A percentile compares a stretch with the other conserved stretches of the same genome.
phyloP scores from a whole-genome alignment of 2,113 vertebrate genomes.

The Anarhynchus alexandrinus region DNA sequence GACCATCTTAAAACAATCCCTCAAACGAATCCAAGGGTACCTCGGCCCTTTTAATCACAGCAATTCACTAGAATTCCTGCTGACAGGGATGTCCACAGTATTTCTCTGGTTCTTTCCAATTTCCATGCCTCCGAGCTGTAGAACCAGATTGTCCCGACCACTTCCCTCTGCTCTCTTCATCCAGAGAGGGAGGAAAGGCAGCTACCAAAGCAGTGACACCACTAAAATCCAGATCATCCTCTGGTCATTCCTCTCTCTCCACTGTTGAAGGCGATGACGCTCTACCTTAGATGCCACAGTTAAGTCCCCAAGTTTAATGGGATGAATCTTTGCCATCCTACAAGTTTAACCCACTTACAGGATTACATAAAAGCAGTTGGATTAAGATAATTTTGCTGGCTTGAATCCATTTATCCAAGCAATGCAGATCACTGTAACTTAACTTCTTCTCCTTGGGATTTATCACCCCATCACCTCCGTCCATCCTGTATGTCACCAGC shows the following conservation, averaged over 20 bases:
- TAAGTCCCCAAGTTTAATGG: not conserved
- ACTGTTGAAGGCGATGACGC: not conserved
- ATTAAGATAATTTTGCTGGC: not conserved
- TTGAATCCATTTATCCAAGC: not conserved
- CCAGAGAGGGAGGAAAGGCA: not conserved
- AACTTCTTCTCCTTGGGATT: not conserved
- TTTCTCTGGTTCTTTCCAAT: not conserved
- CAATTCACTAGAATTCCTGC: not conserved
- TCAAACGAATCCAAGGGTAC: not conserved
- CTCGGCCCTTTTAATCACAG: not conserved
- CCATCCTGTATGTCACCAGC: not conserved
- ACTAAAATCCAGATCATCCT: not conserved
- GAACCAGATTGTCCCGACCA: not conserved
- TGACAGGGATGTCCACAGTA: not conserved
- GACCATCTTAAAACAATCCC: not conserved
- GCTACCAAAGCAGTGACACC: not conserved
- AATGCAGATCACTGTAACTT: not conserved
- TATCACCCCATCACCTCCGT: not conserved
- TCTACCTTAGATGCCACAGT: not conserved
- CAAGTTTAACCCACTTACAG: not conserved
- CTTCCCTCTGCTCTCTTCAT: not conserved
- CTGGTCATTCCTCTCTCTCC: not conserved
- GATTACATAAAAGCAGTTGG: not conserved
- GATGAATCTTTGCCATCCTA: not conserved
- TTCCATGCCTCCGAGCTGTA: not conserved